Evolutionary conservation across 92 coral and sea anemone genomes (phyloP).

Genomic region (Phenganax subtilis): DNA sequence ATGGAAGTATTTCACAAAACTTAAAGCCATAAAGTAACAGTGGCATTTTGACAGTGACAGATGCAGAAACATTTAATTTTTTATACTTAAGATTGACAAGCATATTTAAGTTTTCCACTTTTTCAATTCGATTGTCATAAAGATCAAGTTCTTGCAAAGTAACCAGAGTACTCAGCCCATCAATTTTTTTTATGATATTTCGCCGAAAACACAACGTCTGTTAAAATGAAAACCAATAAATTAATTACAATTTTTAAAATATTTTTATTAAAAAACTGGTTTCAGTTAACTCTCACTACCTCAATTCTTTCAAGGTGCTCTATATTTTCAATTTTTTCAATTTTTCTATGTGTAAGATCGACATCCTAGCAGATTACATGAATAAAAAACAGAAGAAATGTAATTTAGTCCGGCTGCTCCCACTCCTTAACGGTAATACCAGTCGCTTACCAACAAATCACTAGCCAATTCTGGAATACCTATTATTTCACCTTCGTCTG

Average conservation of each 20-base stretch:
- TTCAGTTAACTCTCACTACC: constrained; percentile 8
- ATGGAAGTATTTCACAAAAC: background rate
- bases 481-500: constrained; percentile 17
- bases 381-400: background rate
- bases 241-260: background rate
- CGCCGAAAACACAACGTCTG: constrained; percentile 75
- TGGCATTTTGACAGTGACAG: background rate
- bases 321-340: constrained; percentile 77
- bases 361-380: constrained; percentile 58
- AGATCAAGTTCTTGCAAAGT: constrained; percentile 82
- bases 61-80: background rate
- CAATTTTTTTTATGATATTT: constrained; percentile 68
- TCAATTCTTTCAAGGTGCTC: constrained; percentile 36
- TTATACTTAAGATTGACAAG: constrained; percentile 69
- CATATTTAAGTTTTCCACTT: constrained; percentile 67
- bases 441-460: constrained; percentile 19
- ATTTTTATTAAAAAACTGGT: background rate
- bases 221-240: constrained; percentile 9
- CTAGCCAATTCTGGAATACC: constrained; percentile 34
- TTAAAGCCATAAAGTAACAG: background rate
- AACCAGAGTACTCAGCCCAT: constrained; percentile 67
- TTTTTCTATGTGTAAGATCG: constrained; percentile 85
- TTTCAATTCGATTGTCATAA: constrained; percentile 78
- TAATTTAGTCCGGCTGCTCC: background rate
- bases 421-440: background rate